Evolutionary conservation across 2,113 vertebrate species (phyloP).

Genomic region (Macrotus californicus): DNA sequence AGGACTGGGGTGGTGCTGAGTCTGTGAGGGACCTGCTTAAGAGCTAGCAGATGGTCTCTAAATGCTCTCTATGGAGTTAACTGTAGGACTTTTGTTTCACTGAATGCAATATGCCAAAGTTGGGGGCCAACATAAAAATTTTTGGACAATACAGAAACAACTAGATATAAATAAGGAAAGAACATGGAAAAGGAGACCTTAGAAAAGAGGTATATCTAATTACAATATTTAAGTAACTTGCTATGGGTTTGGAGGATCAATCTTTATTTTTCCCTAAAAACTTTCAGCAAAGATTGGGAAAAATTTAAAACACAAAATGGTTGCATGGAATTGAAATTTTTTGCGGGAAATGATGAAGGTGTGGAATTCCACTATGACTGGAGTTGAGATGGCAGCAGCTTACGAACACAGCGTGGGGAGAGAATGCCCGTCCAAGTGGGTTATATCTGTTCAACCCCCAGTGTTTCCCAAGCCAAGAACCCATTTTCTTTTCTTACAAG

Average conservation of each 20-base stretch:
- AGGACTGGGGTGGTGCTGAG: not conserved
- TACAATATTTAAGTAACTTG: not conserved
- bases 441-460: not conserved
- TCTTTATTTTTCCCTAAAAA: not conserved
- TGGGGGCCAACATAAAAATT: not conserved
- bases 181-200: not conserved
- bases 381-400: not conserved
- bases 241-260: not conserved
- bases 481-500: not conserved
- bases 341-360: not conserved
- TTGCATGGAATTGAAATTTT: not conserved
- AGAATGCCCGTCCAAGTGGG: not conserved
- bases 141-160: not conserved
- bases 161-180: not conserved
- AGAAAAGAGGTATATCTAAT: not conserved
- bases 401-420: not conserved
- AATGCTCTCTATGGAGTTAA: not conserved
- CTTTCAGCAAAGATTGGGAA: not conserved
- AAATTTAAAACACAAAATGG: not conserved
- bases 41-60: not conserved
- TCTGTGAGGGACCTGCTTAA: not conserved
- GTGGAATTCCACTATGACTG: not conserved
- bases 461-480: not conserved
- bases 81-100: not conserved
- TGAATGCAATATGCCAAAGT: not conserved